phyloP scores from a whole-genome alignment of 2,113 vertebrate species.

The Melanerpes aurifrons region DNA sequence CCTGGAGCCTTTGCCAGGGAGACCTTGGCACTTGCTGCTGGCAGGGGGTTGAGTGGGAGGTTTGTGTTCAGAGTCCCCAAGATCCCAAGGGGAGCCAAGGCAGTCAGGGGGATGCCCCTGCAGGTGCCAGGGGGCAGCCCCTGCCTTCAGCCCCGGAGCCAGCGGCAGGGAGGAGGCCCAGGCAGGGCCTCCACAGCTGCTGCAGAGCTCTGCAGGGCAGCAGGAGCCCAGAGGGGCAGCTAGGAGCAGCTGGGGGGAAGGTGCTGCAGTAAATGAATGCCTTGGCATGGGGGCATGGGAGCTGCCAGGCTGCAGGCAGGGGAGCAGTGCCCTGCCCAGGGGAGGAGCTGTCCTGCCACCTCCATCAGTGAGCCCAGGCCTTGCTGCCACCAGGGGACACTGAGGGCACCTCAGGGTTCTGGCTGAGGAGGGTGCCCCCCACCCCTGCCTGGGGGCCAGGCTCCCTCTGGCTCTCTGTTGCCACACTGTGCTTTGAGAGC shows the following conservation, averaged over 20 bases:
- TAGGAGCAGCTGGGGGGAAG: not conserved
- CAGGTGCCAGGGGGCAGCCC: accelerated
- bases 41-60: not conserved
- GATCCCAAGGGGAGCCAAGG: not conserved
- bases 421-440: not conserved
- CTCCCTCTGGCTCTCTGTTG: not conserved
- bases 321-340: not conserved
- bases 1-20: not conserved
- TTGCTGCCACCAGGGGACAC: not conserved
- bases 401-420: not conserved
- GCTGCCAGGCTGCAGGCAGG: not conserved
- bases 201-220: not conserved
- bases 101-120: not conserved
- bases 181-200: not conserved
- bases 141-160: not conserved
- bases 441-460: not conserved
- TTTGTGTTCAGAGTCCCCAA: not conserved
- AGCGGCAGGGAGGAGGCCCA: not conserved
- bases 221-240: not conserved
- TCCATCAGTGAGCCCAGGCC: not conserved
- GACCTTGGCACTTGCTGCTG: not conserved
- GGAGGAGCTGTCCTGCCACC: not conserved
- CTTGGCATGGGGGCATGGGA: not conserved
- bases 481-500: not conserved
- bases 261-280: not conserved